These are phyloP conservation scores for Sebastes glaucus DNA, from an alignment of 2,797 vertebrate species.

Conservation along the genomic window DNA sequence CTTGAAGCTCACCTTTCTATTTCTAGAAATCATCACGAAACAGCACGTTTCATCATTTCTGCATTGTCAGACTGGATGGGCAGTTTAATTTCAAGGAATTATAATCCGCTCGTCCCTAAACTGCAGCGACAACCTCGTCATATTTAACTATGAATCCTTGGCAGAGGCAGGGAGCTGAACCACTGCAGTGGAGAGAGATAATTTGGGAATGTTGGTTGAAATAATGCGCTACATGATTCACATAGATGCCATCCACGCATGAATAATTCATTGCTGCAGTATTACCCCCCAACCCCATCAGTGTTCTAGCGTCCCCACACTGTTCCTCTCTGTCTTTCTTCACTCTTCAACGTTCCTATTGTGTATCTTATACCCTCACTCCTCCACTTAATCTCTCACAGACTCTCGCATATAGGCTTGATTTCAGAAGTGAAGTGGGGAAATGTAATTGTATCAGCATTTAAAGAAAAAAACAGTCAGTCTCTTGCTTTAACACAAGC, in stretches of 20 bases:
- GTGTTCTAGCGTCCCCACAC: background rate
- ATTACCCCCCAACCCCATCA: background rate
- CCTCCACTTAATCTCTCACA: background rate
- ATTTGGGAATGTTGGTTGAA: slow-evolving; percentile 48
- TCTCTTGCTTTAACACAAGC: background rate
- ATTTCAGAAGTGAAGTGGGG: background rate
- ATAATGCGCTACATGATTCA: slow-evolving; percentile 51
- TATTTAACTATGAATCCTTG: slow-evolving; percentile 13
- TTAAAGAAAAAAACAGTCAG: background rate
- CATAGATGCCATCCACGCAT: slow-evolving; percentile 24
- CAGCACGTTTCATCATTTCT: background rate
- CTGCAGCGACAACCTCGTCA: slow-evolving; percentile 27
- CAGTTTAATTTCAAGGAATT: slow-evolving; percentile 37
- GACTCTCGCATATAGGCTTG: background rate
- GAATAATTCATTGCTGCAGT: slow-evolving; percentile 41
- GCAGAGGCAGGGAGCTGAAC: background rate
- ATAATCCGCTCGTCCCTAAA: slow-evolving; percentile 16
- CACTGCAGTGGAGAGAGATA: slow-evolving; percentile 15
- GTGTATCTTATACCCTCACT: background rate
- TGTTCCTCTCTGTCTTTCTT: background rate
- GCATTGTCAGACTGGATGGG: slow-evolving; percentile 4
- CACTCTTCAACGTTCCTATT: background rate
- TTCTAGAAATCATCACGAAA: background rate
- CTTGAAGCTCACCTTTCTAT: background rate
- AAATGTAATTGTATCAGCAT: background rate